phyloP scores from a whole-genome alignment of 2,888 invertebrate species.

The Drosophila paranaensis region DNA sequence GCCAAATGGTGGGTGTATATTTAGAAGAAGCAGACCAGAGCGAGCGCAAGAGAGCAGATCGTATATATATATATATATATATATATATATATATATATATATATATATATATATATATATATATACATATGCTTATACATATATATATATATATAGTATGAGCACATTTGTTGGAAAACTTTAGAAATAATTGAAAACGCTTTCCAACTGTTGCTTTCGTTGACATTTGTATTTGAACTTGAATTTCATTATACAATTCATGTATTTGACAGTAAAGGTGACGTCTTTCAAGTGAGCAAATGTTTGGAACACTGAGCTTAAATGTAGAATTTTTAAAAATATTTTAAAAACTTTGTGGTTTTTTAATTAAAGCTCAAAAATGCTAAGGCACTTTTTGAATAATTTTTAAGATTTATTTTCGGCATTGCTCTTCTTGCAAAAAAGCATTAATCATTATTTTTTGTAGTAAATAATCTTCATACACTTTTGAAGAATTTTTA shows the following conservation, averaged over 20 bases:
- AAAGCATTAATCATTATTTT: no score
- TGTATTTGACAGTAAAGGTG: slow-evolving; percentile 60
- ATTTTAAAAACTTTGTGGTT: no score
- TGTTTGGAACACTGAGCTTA: background rate
- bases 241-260: slow-evolving; percentile 51
- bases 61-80: background rate
- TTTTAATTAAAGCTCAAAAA: background rate
- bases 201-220: slow-evolving; percentile 27
- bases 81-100: no score
- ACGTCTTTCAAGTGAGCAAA: slow-evolving; percentile 18
- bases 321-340: background rate
- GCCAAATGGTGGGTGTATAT: slow-evolving; percentile 44
- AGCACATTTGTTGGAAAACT: slow-evolving; percentile 11
- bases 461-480: background rate
- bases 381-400: background rate
- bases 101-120: background rate
- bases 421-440: background rate
- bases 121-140: no score
- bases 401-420: background rate
- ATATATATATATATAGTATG: background rate
- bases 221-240: slow-evolving; percentile 72
- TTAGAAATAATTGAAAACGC: slow-evolving; percentile 37
- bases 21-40: slow-evolving; percentile 49
- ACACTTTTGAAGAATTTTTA: background rate
- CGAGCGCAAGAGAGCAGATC: background rate